These are phyloP conservation scores for Drosophila lini DNA, from an alignment of 1,140 invertebrate genomes.

Conservation along the genomic window DNA sequence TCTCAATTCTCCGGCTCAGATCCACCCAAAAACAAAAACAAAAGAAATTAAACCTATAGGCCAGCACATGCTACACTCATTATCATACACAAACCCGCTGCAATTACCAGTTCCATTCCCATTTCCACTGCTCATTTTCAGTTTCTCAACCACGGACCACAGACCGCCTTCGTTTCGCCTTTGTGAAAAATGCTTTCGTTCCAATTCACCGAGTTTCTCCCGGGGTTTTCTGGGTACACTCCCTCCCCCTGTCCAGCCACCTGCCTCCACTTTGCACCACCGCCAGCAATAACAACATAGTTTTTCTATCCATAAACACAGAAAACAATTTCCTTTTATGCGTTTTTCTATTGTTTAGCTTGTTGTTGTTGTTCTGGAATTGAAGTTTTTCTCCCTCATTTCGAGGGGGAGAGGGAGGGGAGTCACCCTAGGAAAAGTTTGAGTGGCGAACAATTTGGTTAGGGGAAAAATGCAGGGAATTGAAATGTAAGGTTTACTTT, in stretches of 20 bases:
- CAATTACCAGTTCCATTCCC: constrained; percentile 45
- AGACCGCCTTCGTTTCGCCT: constrained; percentile 30
- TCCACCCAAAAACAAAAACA: constrained; percentile 1
- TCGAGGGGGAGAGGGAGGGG: neutral
- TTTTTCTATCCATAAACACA: constrained; percentile 48
- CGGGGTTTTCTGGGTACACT: constrained; percentile 1
- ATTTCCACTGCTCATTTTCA: constrained; percentile 42
- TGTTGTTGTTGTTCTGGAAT: constrained; percentile 20
- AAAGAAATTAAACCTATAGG: neutral
- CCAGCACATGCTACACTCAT: constrained; percentile 49
- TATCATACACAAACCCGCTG: constrained; percentile 30
- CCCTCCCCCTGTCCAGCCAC: constrained; percentile 10
- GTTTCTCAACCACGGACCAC: constrained; percentile 31
- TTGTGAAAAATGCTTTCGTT: constrained; percentile 52
- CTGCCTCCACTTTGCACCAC: constrained; percentile 45
- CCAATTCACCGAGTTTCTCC: constrained; percentile 56
- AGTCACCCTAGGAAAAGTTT: constrained; percentile 4
- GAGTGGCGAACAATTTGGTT: constrained; percentile 12
- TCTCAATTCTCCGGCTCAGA: neutral
- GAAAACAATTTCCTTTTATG: constrained; percentile 74
- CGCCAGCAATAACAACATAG: constrained; percentile 32
- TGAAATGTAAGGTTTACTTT: neutral
- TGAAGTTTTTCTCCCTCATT: constrained; percentile 8
- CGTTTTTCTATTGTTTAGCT: constrained; percentile 40
- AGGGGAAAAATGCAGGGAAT: neutral